Percentiles rank a stretch among this genome's conserved stretches.
phyloP scores from a whole-genome alignment of 2,888 invertebrate genomes.

The Conomelus anceps region DNA sequence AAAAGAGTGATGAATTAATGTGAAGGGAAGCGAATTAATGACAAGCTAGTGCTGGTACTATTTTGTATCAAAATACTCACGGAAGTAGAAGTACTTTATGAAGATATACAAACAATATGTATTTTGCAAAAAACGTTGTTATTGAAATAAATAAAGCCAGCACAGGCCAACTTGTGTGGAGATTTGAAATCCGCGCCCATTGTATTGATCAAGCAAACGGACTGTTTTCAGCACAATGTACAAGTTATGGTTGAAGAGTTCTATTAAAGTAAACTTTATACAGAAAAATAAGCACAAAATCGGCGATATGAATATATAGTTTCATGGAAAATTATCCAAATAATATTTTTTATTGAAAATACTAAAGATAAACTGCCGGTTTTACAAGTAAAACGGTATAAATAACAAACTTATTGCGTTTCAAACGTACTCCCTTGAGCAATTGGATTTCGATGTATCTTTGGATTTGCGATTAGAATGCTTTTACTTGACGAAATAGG shows the following conservation, averaged over 20 bases:
- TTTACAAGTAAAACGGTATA: neutral
- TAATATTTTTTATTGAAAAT: neutral
- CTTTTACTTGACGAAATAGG: neutral
- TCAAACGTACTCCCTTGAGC: neutral
- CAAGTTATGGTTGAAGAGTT: neutral
- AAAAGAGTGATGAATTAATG: no score
- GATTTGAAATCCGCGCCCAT: neutral
- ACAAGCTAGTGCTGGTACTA: no score
- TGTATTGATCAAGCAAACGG: neutral
- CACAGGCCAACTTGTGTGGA: no score
- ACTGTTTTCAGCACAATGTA: neutral
- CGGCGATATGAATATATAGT: neutral
- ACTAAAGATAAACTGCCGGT: neutral
- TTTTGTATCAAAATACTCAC: no score
- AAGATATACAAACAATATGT: no score
- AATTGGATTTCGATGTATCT: neutral
- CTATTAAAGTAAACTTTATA: neutral
- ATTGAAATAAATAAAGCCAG: no score
- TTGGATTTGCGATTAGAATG: neutral
- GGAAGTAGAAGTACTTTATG: no score
- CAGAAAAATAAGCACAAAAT: neutral
- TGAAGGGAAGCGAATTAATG: no score
- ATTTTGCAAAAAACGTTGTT: neutral
- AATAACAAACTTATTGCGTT: neutral
- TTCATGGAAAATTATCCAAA: neutral